Percentiles rank a stretch among this genome's conserved stretches.
Conservation (phyloP, 2,113 vertebrate species). For the Malurus elegans region DNA sequence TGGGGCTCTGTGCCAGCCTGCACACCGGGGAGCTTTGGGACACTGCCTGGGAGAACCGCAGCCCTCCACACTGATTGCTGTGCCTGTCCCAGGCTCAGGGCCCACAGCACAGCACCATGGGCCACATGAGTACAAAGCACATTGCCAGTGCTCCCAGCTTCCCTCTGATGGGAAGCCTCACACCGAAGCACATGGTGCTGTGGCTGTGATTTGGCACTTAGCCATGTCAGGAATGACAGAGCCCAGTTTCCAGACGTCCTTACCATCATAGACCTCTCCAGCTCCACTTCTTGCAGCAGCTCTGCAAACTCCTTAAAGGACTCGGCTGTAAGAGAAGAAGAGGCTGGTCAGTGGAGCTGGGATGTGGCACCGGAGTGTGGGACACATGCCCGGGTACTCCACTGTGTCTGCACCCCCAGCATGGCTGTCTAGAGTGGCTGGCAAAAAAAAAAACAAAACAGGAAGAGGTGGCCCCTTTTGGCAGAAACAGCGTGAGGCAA, state of each 20-base stretch:
- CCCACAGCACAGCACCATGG: accelerated
- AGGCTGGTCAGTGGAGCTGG: background rate
- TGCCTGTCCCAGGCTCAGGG: background rate
- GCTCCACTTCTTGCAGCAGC: slow-evolving; percentile 91
- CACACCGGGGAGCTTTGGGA: too few species aligned
- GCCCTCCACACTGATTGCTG: background rate
- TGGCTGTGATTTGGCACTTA: background rate
- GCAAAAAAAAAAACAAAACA: background rate
- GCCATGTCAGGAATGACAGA: background rate
- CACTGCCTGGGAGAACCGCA: background rate
- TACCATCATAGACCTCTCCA: slow-evolving; percentile 97
- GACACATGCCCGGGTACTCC: accelerated
- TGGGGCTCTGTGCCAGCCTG: background rate
- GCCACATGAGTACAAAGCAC: background rate
- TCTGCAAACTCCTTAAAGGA: slow-evolving; percentile 97
- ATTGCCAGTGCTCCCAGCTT: background rate
- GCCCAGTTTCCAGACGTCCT: background rate
- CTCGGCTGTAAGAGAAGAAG: slow-evolving; percentile 78
- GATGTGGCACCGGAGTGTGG: accelerated
- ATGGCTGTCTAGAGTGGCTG: accelerated
- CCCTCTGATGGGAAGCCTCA: background rate
- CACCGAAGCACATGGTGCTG: accelerated
- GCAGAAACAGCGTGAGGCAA: background rate
- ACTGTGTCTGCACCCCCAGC: background rate
- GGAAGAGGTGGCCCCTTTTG: background rate